Base-by-base conservation (phyloP, 2,797 vertebrate species). In the Poeciliopsis paucimaculata region DNA sequence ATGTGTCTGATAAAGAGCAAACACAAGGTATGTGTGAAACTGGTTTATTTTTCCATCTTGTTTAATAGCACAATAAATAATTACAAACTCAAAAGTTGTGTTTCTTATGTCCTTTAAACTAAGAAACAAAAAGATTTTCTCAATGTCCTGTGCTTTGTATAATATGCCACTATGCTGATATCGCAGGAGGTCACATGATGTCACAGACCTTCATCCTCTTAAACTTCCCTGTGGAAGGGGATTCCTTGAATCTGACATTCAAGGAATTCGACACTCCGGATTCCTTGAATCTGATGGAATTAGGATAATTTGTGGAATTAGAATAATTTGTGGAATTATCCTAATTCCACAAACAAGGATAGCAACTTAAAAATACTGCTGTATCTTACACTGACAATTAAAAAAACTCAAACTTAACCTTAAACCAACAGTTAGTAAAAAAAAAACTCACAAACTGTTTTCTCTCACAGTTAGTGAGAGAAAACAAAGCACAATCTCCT, bases 31-130 rank as follows among this genome's bases (percentile, higher is more conserved):
- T 47, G 16, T 18, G 43, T 77, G 57, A 82, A 66, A 86, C 26
- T 1, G 11, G 2, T 57, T 78, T 1, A 39, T 78, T 84, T 75
- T 60, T 75, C 88, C 28, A 1, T 79, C 8, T 73, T n/a, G 41
- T n/a, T 68, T n/a, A 45, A 28, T 23, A 72, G 82, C 26, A 77
- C 53, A 81, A 76, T 86, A 83, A 87, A 82, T 76, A 79, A 55
- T 13, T 72, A 45, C 45, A 75, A 66, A 73, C 20, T 36, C 60
- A 64, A 36, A 75, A 72, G 31, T 43, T n/a, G 34, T 72, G 3
- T 41, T 70, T n/a, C 26, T 68, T 75, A 20, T 41, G 9, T 26
- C 5, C 45, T 53, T 36, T 36, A 20, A 75, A 73, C 1, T 15
- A 73, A 34, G 72, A 15, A 72, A 47, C 53, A n/a, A n/a, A 41